Evolutionary conservation across 2,888 invertebrate species (phyloP).

Genomic region (Urechis unicinctus): DNA sequence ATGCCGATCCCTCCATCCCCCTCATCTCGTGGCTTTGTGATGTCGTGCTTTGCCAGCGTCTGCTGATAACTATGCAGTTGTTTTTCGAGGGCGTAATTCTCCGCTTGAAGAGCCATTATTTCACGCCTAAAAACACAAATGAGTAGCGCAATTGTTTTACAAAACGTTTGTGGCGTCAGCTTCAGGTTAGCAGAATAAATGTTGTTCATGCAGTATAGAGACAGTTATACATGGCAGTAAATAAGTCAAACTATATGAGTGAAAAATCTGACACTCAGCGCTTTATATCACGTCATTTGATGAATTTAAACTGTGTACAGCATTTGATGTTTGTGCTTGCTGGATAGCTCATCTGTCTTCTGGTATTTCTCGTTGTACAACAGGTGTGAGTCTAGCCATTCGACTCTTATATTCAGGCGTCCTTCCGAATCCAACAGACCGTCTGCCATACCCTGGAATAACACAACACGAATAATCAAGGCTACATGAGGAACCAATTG

Average conservation of each 20-base stretch:
- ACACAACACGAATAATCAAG: too few relatives aligned
- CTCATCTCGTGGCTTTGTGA: too few relatives aligned
- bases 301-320: too few relatives aligned
- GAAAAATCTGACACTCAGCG: too few relatives aligned
- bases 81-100: slow-evolving; percentile 74
- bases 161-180: too few relatives aligned
- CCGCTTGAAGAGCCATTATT: slow-evolving; percentile 72
- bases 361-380: slow-evolving; percentile 76
- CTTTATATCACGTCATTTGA: too few relatives aligned
- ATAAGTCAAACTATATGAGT: too few relatives aligned
- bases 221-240: too few relatives aligned
- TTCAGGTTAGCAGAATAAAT: too few relatives aligned
- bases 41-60: slow-evolving; percentile 58
- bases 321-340: slow-evolving; percentile 78
- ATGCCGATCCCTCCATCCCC: too few relatives aligned
- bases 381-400: slow-evolving; percentile 73
- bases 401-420: slow-evolving; percentile 65
- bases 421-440: slow-evolving; percentile 59
- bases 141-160: too few relatives aligned
- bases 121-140: slow-evolving; percentile 70
- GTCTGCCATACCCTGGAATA: not conserved
- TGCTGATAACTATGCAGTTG: slow-evolving; percentile 78
- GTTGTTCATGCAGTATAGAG: too few relatives aligned
- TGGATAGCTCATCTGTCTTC: slow-evolving; percentile 73
- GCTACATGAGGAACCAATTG: not conserved